Evolutionary conservation across 2,113 vertebrate species (phyloP), one percentile per base, ranked within the genome.

Genomic region (Pithys albifrons): DNA sequence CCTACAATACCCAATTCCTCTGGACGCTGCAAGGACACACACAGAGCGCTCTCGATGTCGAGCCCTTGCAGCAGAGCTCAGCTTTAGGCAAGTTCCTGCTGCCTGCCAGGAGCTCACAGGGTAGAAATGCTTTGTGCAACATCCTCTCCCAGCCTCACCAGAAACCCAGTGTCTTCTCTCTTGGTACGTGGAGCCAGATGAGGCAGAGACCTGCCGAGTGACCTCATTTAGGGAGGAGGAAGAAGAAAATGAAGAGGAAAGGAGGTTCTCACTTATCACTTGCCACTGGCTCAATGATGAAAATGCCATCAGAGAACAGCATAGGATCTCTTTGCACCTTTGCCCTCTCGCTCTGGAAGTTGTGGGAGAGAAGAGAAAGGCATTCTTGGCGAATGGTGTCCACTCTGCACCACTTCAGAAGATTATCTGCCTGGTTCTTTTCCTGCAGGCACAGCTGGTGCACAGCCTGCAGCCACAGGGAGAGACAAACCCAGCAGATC

Each of bases 201-300:
- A 67, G 27, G 19, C 3, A 1, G 9, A 52, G 57, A 84, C 46
- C 45, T 58, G 64, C 35, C 23, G 25, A 61, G 41, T 13, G 62
- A 76, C 74, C 37, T 86, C n/a, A 51, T 35, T 64, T 13, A 28
- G 28, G 12, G 31, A 86, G 6, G 20, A 84, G 35, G 13, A 71
- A 28, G 14, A 79, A 37, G 24, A 85, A 35, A 19, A 85, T 3
- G 43, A 81, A 8, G 24, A 93, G 27, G 37, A 72, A 75, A 14
- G 22, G 6, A 39, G 7, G 29, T 64, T 70, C 73, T 76, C 46
- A 28, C 45, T 31, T 46, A 24, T 15, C 19, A 31, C 97, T 97
- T 95, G 99, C 99, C 98, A 96, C 85, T 1, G 98, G 98, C 55
- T 98, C 97, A 18, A 99, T 35, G 4, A 88, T 96, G 85, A 99